Evolutionary conservation across 2,113 vertebrate genomes (phyloP), one percentile per base, ranked within the genome.

Genomic region (Zapornia atra): DNA sequence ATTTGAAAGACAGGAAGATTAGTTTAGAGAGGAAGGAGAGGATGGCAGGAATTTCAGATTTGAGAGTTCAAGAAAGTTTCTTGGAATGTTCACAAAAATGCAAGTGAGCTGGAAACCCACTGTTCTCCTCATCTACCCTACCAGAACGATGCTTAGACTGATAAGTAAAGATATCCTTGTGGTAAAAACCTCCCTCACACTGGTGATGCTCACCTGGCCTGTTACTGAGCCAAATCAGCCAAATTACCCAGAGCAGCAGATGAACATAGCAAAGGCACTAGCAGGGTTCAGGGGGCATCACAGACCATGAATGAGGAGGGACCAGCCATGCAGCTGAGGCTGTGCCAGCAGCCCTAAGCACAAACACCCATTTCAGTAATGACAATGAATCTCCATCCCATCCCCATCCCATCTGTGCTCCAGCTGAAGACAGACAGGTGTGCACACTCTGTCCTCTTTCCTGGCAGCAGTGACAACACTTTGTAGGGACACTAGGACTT

Each of bases 271-370:
- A 4, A 54, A 38, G 48, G 17, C n/a, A 15, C 0, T 1, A 1
- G 56, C 33, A 15, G 61, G 29, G 42, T 4, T 50, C 64, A 6
- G 3, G 25, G 20, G 34, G 4, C 31, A 5, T 3, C 50, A 1
- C 17, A 24, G 48, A 0, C 42, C 5, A 0, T 2, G 54, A 18
- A 4, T 0, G 0, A 0, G 26, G 22, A 28, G 33, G 84, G 48
- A 56, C 4, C 9, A 1, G 50, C 18, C 1, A 1, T 5, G 28
- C 17, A 21, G 13, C 34, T 4, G 60, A n/a, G 54, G 48, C 54
- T 13, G 33, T 5, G 17, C 31, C 69, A 50, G 15, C 34, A 22
- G 36, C 73, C 8, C 33, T 3, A 6, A 40, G 29, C 12, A 1
- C 4, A 7, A n/a, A 33, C 11, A 15, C 42, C 46, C 20, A 6